Evolutionary conservation across 64 coral and sea anemone species (phyloP).

Genomic region (Stichodactyla helianthus): DNA sequence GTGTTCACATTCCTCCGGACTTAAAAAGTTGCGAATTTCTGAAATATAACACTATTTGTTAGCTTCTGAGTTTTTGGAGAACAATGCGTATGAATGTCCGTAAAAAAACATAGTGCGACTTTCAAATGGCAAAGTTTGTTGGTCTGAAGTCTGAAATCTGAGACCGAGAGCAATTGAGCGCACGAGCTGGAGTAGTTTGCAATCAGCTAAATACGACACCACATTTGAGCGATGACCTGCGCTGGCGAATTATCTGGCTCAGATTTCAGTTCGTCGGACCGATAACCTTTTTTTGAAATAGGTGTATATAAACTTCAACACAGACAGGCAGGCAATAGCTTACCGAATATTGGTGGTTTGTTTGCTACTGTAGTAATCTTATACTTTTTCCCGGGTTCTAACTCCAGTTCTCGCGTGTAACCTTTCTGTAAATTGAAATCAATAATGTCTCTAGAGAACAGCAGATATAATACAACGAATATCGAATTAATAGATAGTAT

Average conservation of each 20-base stretch:
- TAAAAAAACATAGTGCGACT: background rate
- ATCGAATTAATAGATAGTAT: no score
- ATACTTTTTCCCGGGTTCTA: conserved; percentile 60
- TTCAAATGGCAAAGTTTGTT: no score
- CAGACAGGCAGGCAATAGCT: background rate
- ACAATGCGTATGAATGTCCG: background rate
- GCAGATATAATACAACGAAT: background rate
- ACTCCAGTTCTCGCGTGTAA: conserved; percentile 62
- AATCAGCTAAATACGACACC: no score
- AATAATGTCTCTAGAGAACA: background rate
- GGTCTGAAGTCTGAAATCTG: no score
- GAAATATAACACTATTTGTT: background rate
- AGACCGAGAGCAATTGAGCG: no score
- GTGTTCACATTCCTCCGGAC: conserved; percentile 36
- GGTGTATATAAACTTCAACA: no score
- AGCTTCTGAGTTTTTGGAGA: background rate
- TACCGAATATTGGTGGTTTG: conserved; percentile 63
- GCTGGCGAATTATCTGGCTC: no score
- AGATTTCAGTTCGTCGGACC: no score
- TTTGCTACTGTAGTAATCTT: conserved; percentile 53
- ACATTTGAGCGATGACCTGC: no score
- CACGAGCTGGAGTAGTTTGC: no score
- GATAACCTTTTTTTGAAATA: no score
- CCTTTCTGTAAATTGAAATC: conserved; percentile 47
- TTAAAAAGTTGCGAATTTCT: conserved; percentile 61